Conservation (phyloP, 2,113 vertebrate genomes). For the Alectura lathami region DNA sequence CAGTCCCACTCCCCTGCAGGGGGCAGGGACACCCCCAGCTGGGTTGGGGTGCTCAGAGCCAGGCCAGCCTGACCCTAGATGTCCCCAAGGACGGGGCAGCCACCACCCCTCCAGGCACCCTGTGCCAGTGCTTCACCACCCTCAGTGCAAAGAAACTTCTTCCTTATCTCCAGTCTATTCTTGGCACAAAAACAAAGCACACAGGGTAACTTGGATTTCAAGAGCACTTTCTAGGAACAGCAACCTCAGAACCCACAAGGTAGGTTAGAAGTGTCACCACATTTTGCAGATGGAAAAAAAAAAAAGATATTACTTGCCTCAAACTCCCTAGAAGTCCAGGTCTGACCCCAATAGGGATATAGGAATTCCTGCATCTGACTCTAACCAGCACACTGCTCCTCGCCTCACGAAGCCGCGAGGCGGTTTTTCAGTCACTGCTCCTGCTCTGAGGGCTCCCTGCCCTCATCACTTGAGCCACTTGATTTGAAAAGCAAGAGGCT, state of each 20-base stretch:
- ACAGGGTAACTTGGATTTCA: not conserved
- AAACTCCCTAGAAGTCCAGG: not conserved
- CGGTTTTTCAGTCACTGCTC: not conserved
- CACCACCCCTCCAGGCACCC: too few species aligned
- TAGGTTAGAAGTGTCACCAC: not conserved
- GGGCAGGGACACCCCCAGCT: too few species aligned
- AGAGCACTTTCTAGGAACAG: not conserved
- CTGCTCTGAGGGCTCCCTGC: not conserved
- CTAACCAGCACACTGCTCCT: fast-evolving
- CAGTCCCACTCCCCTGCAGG: too few species aligned
- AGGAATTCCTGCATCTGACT: not conserved
- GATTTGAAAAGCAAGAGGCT: constrained; percentile 86
- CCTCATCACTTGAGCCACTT: not conserved
- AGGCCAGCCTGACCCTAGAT: too few species aligned
- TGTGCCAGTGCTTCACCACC: too few species aligned
- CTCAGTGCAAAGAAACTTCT: too few species aligned
- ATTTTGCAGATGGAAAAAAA: not conserved
- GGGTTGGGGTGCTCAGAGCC: too few species aligned
- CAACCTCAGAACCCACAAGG: not conserved
- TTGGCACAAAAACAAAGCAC: not conserved
- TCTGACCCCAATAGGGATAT: fast-evolving
- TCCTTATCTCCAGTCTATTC: too few species aligned
- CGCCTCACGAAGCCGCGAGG: too few species aligned
- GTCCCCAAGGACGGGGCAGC: too few species aligned
- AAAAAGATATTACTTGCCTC: not conserved